Conservation (phyloP, 2,797 vertebrate genomes). For the Salmo trutta region DNA sequence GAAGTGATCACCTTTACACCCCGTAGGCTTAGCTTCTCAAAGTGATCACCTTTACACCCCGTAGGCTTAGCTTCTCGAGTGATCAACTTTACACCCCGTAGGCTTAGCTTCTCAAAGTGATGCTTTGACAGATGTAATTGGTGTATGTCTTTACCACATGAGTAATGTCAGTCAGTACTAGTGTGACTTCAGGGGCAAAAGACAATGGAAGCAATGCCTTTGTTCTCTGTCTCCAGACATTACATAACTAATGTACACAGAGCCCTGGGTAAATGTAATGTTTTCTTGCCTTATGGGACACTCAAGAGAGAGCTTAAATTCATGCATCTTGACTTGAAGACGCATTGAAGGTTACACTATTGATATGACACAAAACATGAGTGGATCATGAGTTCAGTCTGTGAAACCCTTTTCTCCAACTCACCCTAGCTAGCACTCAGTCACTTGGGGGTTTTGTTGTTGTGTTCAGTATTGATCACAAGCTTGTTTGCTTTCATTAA, state of each 20-base stretch:
- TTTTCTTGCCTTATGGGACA: conserved; percentile 36
- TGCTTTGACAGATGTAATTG: conserved; percentile 34
- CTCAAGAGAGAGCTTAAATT: conserved; percentile 42
- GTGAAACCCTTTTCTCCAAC: conserved; percentile 44
- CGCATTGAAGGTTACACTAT: conserved; percentile 35
- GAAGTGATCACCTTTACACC: neutral
- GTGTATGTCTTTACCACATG: conserved; percentile 50
- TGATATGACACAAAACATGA: conserved; percentile 47
- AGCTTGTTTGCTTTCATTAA: conserved; percentile 61
- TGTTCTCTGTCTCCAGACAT: conserved; percentile 57
- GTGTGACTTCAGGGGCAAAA: conserved; percentile 58
- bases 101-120: conserved; percentile 22
- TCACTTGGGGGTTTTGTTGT: conserved; percentile 58
- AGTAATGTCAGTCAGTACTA: conserved; percentile 67
- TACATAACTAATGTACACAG: conserved; percentile 41
- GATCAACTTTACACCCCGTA: conserved; percentile 41
- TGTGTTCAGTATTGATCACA: conserved; percentile 70
- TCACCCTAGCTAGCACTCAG: conserved; percentile 47
- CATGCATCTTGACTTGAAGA: conserved; percentile 49
- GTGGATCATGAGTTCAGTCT: conserved; percentile 37
- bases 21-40: conserved; percentile 3
- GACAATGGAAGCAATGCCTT: conserved; percentile 59
- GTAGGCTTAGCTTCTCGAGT: neutral
- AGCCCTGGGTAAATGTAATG: conserved; percentile 31
- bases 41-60: neutral